Base-by-base conservation (phyloP, 92 coral and sea anemone genomes). In the Epizoanthus stellaris region DNA sequence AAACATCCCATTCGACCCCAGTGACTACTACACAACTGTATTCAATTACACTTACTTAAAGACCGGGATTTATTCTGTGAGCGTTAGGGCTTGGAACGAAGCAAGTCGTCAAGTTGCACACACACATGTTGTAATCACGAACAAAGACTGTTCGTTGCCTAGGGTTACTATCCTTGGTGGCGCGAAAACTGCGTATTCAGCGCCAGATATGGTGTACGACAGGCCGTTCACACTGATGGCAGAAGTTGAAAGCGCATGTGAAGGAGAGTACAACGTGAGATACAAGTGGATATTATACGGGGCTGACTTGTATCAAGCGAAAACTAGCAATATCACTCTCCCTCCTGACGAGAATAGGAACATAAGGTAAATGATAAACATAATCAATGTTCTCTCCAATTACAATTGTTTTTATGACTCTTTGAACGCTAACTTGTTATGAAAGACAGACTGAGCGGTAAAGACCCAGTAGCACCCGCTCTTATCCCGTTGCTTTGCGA, bases 281-380 rank as follows among this genome's bases (percentile, higher is more conserved):
- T 96, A 92, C 62, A 61, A 62, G 8, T 96, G 99, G 99, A 86
- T 21, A 49, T 81, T 96, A 25, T 96, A 61, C 64, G 75, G 49
- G 71, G 93, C 92, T 36, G 95, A 92, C 77, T 52, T 61, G 25
- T 86, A 89, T 80, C 82, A 80, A 30, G 66, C 45, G 6, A 81
- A 77, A 25, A 43, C n/a, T 53, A 74, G 42, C 19, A 82, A 86
- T 36, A 49, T 81, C 5, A 91, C 91, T 16, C 76, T 91, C 40
- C 99, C 99, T 19, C 99, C 99, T 3, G 90, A 90, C 15, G 49
- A 89, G 59, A 85, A 77, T 56, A 83, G 92, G 34, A 87, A 82
- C 52, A 69, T 86, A 5, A 66, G 85, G 96, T 90, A 84, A 80
- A 90, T 4, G n/a, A 5, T 6, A 54, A 62, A 38, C 16, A 20